These are phyloP conservation scores for Biston stratarius DNA, from an alignment of 2,888 invertebrate genomes.

Conservation along the genomic window DNA sequence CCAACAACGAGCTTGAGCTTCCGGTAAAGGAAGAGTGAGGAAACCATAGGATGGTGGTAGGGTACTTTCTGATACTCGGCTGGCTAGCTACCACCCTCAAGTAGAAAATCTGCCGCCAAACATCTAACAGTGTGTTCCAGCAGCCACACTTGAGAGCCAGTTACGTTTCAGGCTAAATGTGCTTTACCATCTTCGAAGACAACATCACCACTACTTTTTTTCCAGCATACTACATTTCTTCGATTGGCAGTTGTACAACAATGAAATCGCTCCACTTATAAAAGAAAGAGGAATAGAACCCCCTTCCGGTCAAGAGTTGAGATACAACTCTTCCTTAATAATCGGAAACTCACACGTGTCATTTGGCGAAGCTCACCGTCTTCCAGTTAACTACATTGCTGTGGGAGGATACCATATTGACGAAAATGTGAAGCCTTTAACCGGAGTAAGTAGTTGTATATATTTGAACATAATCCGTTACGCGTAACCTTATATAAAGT, in stretches of 20 bases:
- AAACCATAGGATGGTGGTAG: too few relatives aligned
- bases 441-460: conserved; percentile 47
- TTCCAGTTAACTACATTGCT: conserved; percentile 59
- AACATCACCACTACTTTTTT: not conserved
- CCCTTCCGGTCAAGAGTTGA: conserved; percentile 49
- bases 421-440: conserved; percentile 52
- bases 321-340: conserved; percentile 58
- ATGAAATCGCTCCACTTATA: conserved; percentile 48
- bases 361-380: conserved; percentile 47
- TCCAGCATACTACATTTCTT: conserved; percentile 42
- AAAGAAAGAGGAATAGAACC: conserved; percentile 47
- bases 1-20: too few relatives aligned
- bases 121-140: too few relatives aligned
- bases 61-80: too few relatives aligned
- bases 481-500: too few relatives aligned
- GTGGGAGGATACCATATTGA: conserved; percentile 64
- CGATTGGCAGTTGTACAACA: conserved; percentile 46
- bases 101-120: too few relatives aligned
- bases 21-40: too few relatives aligned
- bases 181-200: too few relatives aligned
- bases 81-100: too few relatives aligned
- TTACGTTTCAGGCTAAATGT: too few relatives aligned
- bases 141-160: too few relatives aligned
- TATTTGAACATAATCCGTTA: too few relatives aligned
- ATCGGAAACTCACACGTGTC: conserved; percentile 59